Base-by-base conservation (phyloP, 2,888 invertebrate species). In the Parapristionchus giblindavisi region DNA sequence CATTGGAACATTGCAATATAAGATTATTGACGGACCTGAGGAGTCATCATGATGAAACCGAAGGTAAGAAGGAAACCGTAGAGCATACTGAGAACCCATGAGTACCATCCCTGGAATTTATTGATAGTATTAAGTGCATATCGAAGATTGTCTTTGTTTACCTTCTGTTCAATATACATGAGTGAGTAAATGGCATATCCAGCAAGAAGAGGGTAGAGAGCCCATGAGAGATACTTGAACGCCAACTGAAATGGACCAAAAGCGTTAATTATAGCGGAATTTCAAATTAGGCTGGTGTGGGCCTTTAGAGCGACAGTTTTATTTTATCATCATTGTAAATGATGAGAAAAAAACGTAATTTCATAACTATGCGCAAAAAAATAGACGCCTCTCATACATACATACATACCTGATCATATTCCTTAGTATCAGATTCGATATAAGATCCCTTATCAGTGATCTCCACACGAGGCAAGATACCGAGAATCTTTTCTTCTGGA, bases 31-130 rank as follows among this genome's bases (percentile, higher is more conserved):
- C 21, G 17, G 14, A 81, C 82, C 79, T 99, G 99, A 6, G 99
- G 99, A n/a, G 98, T 99, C 98, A 99, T 99, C 94, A 98, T 96
- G 76, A 99, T 99, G 89, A 99, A 99, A 78, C 99, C 91, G 89
- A 99, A 99, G 1, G 97, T 99, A 77, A 99, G 91, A 76, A 99
- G 91, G 89, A 96, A 99, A 74, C 99, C 98, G 89, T 99, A 99
- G 78, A 98, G 91, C 93, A 99, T 94, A 88, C 93, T 94, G 40
- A 99, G 91, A 51, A 96, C 92, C 91, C 95, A 99, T 17, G 97
- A 98, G 89, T 99, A 99, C 98, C 98, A 99, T 43, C 73, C 73
- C n/a, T n/a, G n/a, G n/a, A n/a, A n/a, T n/a, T n/a, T n/a, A n/a
- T n/a, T n/a, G n/a, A n/a, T n/a, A n/a, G n/a, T n/a, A n/a, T n/a